Conservation (phyloP, 2,113 vertebrate species). For the Eclectus roratus region DNA sequence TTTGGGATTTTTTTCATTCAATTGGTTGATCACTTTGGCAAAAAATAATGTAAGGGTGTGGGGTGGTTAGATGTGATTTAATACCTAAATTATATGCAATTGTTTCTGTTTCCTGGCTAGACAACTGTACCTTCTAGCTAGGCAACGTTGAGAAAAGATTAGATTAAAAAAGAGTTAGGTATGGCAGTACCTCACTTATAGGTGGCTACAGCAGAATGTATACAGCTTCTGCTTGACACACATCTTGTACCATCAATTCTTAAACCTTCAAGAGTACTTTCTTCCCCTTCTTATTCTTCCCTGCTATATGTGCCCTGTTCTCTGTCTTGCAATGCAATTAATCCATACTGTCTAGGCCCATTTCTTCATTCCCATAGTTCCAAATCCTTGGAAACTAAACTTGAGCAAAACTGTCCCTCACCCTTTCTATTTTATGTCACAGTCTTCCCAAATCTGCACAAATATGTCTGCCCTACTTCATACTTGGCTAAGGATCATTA, state of each 20-base stretch:
- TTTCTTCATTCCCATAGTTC: not conserved
- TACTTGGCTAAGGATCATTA: not conserved
- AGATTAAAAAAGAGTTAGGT: not conserved
- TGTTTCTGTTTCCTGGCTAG: not conserved
- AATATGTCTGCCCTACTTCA: not conserved
- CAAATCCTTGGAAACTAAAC: not conserved
- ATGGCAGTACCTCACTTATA: not conserved
- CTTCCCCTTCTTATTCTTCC: not conserved
- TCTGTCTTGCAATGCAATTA: not conserved
- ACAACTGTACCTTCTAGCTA: not conserved
- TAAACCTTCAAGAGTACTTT: not conserved
- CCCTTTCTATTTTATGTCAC: not conserved
- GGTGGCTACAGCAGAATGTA: not conserved
- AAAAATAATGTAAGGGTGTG: not conserved
- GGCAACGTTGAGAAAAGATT: not conserved
- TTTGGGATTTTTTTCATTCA: not conserved
- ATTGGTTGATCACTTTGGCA: not conserved
- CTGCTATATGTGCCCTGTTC: not conserved
- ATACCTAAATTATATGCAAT: not conserved
- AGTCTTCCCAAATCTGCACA: not conserved
- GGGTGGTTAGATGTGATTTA: not conserved
- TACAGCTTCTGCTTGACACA: not conserved
- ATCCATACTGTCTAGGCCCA: not conserved
- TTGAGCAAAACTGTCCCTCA: not conserved
- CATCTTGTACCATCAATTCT: not conserved